These are phyloP conservation scores for Anaspis maculata DNA, from an alignment of 2,888 invertebrate species.

Conservation along the genomic window DNA sequence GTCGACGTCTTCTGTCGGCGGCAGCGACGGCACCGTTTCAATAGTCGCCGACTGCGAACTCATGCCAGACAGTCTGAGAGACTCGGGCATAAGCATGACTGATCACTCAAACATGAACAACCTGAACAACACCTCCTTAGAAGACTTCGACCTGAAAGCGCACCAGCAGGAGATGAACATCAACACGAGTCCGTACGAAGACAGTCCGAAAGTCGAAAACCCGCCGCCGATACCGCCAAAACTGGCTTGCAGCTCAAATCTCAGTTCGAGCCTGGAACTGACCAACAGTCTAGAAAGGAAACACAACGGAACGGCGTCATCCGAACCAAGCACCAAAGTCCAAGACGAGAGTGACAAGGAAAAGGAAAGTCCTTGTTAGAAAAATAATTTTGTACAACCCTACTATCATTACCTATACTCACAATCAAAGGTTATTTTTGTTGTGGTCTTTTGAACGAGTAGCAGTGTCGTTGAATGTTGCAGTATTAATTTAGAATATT, in stretches of 20 bases:
- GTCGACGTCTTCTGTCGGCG: slow-evolving; percentile 37
- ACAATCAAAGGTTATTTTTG: no score
- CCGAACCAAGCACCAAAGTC: slow-evolving; percentile 17
- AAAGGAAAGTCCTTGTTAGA: no score
- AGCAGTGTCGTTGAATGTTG: no score
- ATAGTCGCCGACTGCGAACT: slow-evolving; percentile 5
- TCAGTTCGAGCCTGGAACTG: slow-evolving; percentile 33
- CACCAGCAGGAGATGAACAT: slow-evolving; percentile 40
- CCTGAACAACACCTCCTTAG: slow-evolving; percentile 40
- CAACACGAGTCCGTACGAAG: slow-evolving; percentile 30
- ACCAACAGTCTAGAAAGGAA: slow-evolving; percentile 14
- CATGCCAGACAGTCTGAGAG: slow-evolving; percentile 39
- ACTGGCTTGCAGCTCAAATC: slow-evolving; percentile 19
- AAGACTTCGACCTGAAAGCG: slow-evolving; percentile 37
- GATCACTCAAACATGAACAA: slow-evolving; percentile 38
- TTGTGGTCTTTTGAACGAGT: no score
- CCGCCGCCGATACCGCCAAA: slow-evolving; percentile 40
- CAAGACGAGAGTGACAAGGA: slow-evolving; percentile 26
- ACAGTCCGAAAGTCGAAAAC: slow-evolving; percentile 31
- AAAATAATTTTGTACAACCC: no score
- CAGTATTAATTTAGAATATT: no score
- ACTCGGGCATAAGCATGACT: slow-evolving; percentile 46
- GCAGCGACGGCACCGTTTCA: slow-evolving; percentile 3
- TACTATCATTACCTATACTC: no score
- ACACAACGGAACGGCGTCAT: slow-evolving; percentile 16